Percentiles rank a stretch among this genome's conserved stretches.
Evolutionary conservation across 2,797 vertebrate genomes (phyloP).

Genomic region (Anguilla pacifica): DNA sequence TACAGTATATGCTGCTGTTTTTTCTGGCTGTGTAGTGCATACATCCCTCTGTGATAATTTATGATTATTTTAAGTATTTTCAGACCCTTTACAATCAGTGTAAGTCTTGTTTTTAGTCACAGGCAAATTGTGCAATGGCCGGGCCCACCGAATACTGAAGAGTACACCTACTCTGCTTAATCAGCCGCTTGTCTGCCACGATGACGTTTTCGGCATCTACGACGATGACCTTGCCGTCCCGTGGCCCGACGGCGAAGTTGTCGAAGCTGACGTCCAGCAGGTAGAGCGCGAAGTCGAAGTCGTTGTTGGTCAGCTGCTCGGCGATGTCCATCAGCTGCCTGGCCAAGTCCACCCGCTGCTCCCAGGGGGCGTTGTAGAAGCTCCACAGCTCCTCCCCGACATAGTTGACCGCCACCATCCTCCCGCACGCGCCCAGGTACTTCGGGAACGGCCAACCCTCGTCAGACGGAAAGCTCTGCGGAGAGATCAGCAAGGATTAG

Average conservation of each 20-base stretch:
- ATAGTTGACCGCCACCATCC: constrained; percentile 97
- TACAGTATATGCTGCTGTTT: too few species aligned
- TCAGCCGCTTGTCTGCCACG: constrained; percentile 94
- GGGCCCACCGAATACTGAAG: not conserved
- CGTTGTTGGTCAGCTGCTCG: constrained; percentile 98
- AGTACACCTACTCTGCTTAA: constrained; percentile 91
- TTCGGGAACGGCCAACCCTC: constrained; percentile 99
- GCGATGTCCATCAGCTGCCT: constrained; percentile 98
- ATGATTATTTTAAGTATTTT: too few species aligned
- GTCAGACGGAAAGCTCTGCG: constrained; percentile 95
- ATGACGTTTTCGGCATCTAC: constrained; percentile 96
- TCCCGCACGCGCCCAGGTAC: constrained; percentile 95
- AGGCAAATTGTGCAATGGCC: not conserved
- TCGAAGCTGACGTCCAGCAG: constrained; percentile 98
- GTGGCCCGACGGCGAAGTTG: constrained; percentile 95
- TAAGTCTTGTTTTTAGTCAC: not conserved
- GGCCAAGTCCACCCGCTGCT: constrained; percentile 93
- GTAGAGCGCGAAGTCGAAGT: constrained; percentile 99
- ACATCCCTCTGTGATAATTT: too few species aligned
- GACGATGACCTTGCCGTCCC: constrained; percentile 96
- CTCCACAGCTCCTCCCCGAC: constrained; percentile 98
- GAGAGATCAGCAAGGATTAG: constrained; percentile 15
- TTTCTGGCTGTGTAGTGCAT: too few species aligned
- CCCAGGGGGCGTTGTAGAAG: constrained; percentile 94
- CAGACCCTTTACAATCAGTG: too few species aligned